Conservation (phyloP, 2,888 invertebrate genomes). For the Hypomecis atomaria region DNA sequence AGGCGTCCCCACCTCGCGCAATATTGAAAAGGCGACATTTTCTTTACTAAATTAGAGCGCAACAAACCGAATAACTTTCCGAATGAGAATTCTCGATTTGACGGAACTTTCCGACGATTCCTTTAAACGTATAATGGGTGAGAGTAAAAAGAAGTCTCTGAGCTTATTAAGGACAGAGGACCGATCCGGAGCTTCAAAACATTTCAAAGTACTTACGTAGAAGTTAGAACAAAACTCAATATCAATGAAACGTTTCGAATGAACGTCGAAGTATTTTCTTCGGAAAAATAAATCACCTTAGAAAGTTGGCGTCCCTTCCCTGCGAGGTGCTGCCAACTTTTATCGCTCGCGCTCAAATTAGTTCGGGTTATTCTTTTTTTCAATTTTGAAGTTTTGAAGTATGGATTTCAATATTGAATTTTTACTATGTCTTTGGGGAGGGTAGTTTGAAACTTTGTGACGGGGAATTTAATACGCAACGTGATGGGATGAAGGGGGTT, state of each 20-base stretch:
- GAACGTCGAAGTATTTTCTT: slow-evolving; percentile 69
- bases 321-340: slow-evolving; percentile 73
- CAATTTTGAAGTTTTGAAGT: slow-evolving; percentile 74
- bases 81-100: slow-evolving; percentile 55
- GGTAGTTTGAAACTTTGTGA: slow-evolving; percentile 53
- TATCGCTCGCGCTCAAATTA: slow-evolving; percentile 76
- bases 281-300: slow-evolving; percentile 78
- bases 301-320: slow-evolving; percentile 71
- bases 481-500: slow-evolving; percentile 39
- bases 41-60: slow-evolving; percentile 67
- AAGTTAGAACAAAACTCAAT: slow-evolving; percentile 79
- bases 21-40: slow-evolving; percentile 57
- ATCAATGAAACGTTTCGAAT: slow-evolving; percentile 74
- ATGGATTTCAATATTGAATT: slow-evolving; percentile 81
- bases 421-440: slow-evolving; percentile 66
- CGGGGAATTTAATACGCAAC: slow-evolving; percentile 60
- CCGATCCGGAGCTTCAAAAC: slow-evolving; percentile 62
- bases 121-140: slow-evolving; percentile 64
- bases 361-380: slow-evolving; percentile 68
- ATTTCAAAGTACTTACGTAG: slow-evolving; percentile 69
- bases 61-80: slow-evolving; percentile 65
- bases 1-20: slow-evolving; percentile 40
- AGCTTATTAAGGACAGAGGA: slow-evolving; percentile 72
- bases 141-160: slow-evolving; percentile 56
- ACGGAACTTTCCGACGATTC: slow-evolving; percentile 52